Conservation (phyloP, 2,797 vertebrate species). For the Anableps anableps region DNA sequence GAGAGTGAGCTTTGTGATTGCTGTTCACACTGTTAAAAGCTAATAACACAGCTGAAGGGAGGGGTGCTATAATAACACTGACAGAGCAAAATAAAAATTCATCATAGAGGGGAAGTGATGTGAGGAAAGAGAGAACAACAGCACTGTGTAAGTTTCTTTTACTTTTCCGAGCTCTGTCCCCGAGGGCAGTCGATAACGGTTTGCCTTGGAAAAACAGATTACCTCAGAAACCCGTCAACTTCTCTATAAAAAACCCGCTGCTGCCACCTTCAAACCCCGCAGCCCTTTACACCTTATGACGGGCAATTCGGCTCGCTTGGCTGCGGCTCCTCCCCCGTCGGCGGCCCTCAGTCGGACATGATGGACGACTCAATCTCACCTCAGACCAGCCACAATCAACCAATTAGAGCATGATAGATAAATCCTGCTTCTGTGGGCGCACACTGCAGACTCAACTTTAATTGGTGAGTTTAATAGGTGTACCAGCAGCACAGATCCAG, state of each 20-base stretch:
- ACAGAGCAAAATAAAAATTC: slow-evolving; percentile 64
- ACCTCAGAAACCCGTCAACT: slow-evolving; percentile 69
- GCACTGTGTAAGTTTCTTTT: slow-evolving; percentile 32
- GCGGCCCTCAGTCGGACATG: slow-evolving; percentile 68
- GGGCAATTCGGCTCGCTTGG: slow-evolving; percentile 71
- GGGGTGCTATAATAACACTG: slow-evolving; percentile 55
- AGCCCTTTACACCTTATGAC: slow-evolving; percentile 69
- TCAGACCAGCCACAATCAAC: slow-evolving; percentile 78
- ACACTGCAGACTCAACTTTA: slow-evolving; percentile 55
- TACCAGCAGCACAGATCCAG: slow-evolving; percentile 9
- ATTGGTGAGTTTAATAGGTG: slow-evolving; percentile 69
- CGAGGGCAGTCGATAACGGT: slow-evolving; percentile 68
- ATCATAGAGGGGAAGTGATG: slow-evolving; percentile 27
- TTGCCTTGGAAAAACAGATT: slow-evolving; percentile 73
- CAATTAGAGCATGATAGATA: slow-evolving; percentile 80
- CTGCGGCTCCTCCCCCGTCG: slow-evolving; percentile 62
- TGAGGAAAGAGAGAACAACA: slow-evolving; percentile 14
- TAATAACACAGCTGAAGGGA: slow-evolving; percentile 51
- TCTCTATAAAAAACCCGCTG: slow-evolving; percentile 67
- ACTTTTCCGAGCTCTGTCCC: slow-evolving; percentile 43
- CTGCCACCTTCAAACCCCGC: slow-evolving; percentile 71
- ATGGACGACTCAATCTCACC: slow-evolving; percentile 82
- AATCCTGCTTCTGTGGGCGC: slow-evolving; percentile 63
- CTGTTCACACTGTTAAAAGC: slow-evolving; percentile 40
- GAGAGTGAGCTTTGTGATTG: slow-evolving; percentile 14